Evolutionary conservation across 2,113 vertebrate genomes (phyloP).

Genomic region (Marmota monax): DNA sequence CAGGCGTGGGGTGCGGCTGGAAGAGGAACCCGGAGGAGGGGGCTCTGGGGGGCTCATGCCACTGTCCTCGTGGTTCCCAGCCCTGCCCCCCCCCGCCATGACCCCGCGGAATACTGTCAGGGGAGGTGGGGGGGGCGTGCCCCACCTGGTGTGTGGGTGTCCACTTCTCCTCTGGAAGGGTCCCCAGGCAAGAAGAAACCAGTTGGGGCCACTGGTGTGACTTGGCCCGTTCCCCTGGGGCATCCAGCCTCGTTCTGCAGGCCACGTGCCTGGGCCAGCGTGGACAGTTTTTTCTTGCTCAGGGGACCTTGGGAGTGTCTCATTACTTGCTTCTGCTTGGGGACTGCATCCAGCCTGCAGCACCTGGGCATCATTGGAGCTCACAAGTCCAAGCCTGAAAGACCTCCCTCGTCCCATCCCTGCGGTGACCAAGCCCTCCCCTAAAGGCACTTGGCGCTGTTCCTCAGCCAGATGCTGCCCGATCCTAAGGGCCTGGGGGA

Average conservation of each 20-base stretch:
- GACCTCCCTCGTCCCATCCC: fast-evolving
- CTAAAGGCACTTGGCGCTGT: not conserved
- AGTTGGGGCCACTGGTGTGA: not conserved
- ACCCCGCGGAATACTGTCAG: not conserved
- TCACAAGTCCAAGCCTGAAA: not conserved
- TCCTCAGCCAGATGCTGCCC: not conserved
- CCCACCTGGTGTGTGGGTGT: too few species aligned
- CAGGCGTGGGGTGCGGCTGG: not conserved
- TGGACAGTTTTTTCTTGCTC: not conserved
- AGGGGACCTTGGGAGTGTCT: not conserved
- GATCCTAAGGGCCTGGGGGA: not conserved
- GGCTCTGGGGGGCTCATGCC: not conserved
- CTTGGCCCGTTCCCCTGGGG: fast-evolving
- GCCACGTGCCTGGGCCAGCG: not conserved
- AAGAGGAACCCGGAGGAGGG: not conserved
- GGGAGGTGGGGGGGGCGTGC: too few species aligned
- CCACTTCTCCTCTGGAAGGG: not conserved
- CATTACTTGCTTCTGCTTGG: not conserved
- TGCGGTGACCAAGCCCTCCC: not conserved
- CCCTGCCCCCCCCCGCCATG: not conserved
- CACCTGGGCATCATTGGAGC: not conserved
- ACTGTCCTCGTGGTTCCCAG: not conserved
- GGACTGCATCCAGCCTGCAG: not conserved
- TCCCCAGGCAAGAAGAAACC: not conserved
- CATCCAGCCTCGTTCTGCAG: not conserved